phyloP scores from a whole-genome alignment of 1,140 invertebrate species.

The Melitaea cinxia region DNA sequence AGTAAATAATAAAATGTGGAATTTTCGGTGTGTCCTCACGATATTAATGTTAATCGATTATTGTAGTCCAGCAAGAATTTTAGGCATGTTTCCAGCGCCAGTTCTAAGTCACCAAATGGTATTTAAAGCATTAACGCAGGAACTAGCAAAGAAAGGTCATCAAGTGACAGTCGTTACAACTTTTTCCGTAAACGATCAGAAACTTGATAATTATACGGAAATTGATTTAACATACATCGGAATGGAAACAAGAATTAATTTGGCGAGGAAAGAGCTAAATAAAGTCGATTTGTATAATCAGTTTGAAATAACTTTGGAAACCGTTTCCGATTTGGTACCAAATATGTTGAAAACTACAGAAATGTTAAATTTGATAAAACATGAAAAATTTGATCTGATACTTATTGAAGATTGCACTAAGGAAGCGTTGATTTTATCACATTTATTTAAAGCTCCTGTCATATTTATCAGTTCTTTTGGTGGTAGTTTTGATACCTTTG shows the following conservation, averaged over 20 bases:
- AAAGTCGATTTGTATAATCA: constrained; percentile 6
- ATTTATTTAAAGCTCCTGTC: constrained; percentile 47
- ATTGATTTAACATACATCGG: constrained; percentile 51
- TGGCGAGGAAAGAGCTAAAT: constrained; percentile 22
- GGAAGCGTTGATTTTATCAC: constrained; percentile 31
- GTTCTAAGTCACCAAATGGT: constrained; percentile 83
- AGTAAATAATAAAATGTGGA: neutral
- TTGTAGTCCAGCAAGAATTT: constrained; percentile 57
- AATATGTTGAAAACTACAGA: constrained; percentile 5
- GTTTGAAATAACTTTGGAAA: neutral
- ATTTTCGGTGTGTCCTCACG: neutral
- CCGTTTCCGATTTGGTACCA: neutral
- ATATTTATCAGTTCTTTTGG: constrained; percentile 51
- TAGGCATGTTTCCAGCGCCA: constrained; percentile 76
- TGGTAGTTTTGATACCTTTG: constrained; percentile 26
- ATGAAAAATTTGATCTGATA: constrained; percentile 44
- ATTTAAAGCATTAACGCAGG: constrained; percentile 67
- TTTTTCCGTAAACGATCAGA: constrained; percentile 52
- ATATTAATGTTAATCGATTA: neutral
- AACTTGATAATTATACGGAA: constrained; percentile 48
- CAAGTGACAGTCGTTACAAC: constrained; percentile 67
- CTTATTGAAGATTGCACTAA: constrained; percentile 39
- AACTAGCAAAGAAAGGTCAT: constrained; percentile 76
- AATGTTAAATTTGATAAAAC: constrained; percentile 34
- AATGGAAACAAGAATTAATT: constrained; percentile 14